Conservation (phyloP, 2,888 invertebrate species). For the Sinopyrophorus schimmeli region DNA sequence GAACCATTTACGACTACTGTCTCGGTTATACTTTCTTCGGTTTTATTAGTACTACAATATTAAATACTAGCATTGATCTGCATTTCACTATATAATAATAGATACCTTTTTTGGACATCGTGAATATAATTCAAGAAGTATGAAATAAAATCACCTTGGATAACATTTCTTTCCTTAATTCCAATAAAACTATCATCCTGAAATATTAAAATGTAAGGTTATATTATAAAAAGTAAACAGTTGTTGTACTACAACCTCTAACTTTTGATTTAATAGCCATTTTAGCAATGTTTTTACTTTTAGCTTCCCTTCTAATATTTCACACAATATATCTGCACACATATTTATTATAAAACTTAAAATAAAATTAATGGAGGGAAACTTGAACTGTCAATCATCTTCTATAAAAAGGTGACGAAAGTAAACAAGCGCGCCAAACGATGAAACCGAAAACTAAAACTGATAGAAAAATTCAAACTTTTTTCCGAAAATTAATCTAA, state of each 20-base stretch:
- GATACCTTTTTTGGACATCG: conserved; percentile 46
- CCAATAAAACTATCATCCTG: conserved; percentile 4
- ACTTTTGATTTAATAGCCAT: conserved; percentile 56
- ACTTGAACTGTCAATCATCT: background rate
- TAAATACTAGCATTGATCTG: conserved; percentile 1
- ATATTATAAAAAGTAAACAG: conserved; percentile 7
- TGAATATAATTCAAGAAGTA: conserved; percentile 52
- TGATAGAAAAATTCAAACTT: no score
- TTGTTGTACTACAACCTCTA: conserved; percentile 48
- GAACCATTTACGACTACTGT: no score
- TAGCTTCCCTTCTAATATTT: conserved; percentile 56
- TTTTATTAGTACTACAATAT: conserved; percentile 8
- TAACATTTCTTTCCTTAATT: no score
- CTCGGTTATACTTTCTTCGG: no score
- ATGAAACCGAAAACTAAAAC: no score
- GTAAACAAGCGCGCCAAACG: no score
- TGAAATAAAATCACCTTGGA: conserved; percentile 47
- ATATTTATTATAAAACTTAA: conserved; percentile 46
- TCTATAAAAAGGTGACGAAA: no score
- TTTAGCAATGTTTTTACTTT: conserved; percentile 52
- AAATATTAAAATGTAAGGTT: conserved; percentile 32
- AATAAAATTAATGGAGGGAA: conserved; percentile 4
- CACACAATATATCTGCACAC: conserved; percentile 58
- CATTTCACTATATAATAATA: no score
- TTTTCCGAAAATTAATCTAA: no score